phyloP scores from a whole-genome alignment of 2,797 vertebrate species.

The Gymnoscopelus braueri region DNA sequence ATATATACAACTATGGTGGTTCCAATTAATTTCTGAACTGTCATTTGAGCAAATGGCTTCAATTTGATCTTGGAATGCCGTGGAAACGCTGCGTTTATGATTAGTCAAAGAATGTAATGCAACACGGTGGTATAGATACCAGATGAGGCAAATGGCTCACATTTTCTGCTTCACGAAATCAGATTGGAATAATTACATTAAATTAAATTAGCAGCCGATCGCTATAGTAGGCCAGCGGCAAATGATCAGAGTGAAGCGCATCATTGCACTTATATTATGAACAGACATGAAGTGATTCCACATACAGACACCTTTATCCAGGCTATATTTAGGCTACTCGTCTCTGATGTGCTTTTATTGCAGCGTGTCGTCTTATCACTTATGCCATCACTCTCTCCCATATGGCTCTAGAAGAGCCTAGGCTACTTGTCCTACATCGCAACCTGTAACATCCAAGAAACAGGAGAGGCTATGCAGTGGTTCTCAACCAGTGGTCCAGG shows the following conservation, averaged over 20 bases:
- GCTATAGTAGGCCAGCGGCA: conserved; percentile 10
- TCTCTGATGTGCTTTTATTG: conserved; percentile 45
- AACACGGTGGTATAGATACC: no score
- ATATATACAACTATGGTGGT: no score
- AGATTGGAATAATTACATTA: conserved; percentile 53
- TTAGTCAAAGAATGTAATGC: no score
- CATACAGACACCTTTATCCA: conserved; percentile 40
- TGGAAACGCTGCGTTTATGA: no score
- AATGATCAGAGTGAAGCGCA: conserved; percentile 21
- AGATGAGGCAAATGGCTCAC: conserved; percentile 43
- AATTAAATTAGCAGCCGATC: conserved; percentile 60
- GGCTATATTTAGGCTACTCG: conserved; percentile 29
- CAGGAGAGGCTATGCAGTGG: conserved; percentile 11
- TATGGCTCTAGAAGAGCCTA: neutral
- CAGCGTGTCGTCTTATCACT: conserved; percentile 33
- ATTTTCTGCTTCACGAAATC: conserved; percentile 56
- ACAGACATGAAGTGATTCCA: conserved; percentile 42
- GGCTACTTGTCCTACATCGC: conserved; percentile 45
- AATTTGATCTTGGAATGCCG: no score
- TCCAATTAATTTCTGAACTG: no score
- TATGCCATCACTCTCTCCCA: conserved; percentile 23
- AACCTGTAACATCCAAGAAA: conserved; percentile 69
- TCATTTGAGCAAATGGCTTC: no score
- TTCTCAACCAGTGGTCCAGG: no score
- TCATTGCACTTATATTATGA: conserved; percentile 10